Base-by-base conservation (phyloP, 2,888 invertebrate genomes). In the Yponomeuta malinellus region DNA sequence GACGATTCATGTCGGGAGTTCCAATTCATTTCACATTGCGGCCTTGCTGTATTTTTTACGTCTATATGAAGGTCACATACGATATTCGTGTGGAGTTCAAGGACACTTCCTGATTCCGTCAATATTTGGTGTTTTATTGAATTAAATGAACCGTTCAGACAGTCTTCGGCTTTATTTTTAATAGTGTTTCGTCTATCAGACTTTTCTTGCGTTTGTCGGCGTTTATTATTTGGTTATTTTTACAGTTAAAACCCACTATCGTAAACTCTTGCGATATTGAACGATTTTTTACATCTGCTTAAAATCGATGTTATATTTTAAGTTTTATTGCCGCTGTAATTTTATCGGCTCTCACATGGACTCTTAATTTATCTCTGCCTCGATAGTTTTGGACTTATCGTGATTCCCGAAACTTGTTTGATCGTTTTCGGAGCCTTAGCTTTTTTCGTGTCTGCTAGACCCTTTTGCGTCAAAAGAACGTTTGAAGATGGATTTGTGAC, bases 101-200 rank as follows among this genome's bases (percentile, higher is more conserved):
- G 64, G 70, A 65, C 70, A 12, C 33, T 64, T 70, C 70, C 68
- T 68, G 48, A 12, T 48, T 68, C n/a, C 10, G 29, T 68, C 48
- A 68, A 68, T 23, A 68, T 68, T 68, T 48, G 23, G 48, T 15
- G 52, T 59, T 59, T 59, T 59, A 15, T 59, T 59, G 52, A 3
- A 15, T 15, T 15, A 59, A 15, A 59, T 15, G 5, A 59, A 15
- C 52, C 15, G 15, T 43, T 43, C 43, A 5, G 43, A 8, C 9
- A 8, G 52, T 52, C 52, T 12, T 15, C 15, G 52, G 12, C 15
- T 9, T 12, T 59, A 59, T 59, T 59, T 59, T 59, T 59, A 59
- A 15, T 4, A 2, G 15, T 15, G 52, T 52, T 52, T 52, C 52
- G 52, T 52, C 52, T 52, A 52, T 52, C 52, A 15, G 8, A 15